A percentile compares a stretch with the other conserved stretches of the same genome.
Evolutionary conservation across 2,797 vertebrate genomes (phyloP).

Genomic region (Melanotaenia pygmaea): DNA sequence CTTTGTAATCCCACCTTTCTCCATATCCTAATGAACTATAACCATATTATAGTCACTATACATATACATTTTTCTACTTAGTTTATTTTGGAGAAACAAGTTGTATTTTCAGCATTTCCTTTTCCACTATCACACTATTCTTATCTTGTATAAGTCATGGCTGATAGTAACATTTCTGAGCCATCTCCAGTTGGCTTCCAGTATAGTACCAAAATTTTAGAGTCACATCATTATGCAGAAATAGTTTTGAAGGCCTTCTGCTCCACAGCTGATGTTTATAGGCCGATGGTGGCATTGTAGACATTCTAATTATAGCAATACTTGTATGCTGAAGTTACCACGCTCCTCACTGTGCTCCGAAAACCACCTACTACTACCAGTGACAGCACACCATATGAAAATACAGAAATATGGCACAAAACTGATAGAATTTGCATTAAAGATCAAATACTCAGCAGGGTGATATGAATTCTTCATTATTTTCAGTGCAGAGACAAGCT

Average conservation of each 20-base stretch:
- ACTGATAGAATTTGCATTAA: slow-evolving; percentile 55
- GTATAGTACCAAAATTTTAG: slow-evolving; percentile 13
- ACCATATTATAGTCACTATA: no score
- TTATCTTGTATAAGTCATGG: slow-evolving; percentile 15
- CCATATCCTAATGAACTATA: no score
- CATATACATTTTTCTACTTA: no score
- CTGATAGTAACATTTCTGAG: slow-evolving; percentile 20
- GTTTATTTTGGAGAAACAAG: not conserved
- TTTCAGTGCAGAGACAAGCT: slow-evolving; percentile 16
- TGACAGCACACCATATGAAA: slow-evolving; percentile 59
- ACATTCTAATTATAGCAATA: slow-evolving; percentile 65
- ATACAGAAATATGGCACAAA: slow-evolving; percentile 69
- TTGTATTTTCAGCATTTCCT: not conserved
- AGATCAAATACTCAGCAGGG: slow-evolving; percentile 54
- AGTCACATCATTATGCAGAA: slow-evolving; percentile 24
- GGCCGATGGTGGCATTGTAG: slow-evolving; percentile 53
- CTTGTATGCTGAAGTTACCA: slow-evolving; percentile 45
- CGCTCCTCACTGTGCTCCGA: slow-evolving; percentile 25
- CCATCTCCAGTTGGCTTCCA: slow-evolving; percentile 2
- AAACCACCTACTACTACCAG: slow-evolving; percentile 46
- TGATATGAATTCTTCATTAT: slow-evolving; percentile 49
- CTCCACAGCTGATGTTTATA: slow-evolving; percentile 63
- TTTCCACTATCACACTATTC: slow-evolving; percentile 8
- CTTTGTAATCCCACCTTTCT: no score
- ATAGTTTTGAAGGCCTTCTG: slow-evolving; percentile 38